Base-by-base conservation (phyloP, 2,113 vertebrate genomes). In the Pedionomus torquatus region DNA sequence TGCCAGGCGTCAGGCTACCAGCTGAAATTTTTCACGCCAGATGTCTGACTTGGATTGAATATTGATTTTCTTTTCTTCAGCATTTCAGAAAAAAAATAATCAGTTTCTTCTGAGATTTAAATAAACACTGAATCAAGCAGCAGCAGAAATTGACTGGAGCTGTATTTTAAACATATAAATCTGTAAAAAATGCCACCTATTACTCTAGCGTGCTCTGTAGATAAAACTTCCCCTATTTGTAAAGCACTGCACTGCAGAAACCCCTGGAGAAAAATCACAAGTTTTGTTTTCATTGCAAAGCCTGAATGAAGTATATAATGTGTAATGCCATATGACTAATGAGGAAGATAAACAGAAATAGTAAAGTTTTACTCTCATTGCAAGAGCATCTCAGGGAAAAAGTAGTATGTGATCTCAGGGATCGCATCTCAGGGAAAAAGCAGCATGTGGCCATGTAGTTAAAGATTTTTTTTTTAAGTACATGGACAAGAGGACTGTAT, bases 31-130 rank as follows among this genome's bases (percentile, higher is more conserved):
- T 97, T 95, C 83, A 91, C 5, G 3, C 13, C 61, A 57, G 35
- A 61, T 95, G 54, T 89, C 89, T 95, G 83, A 79, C 57, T 96
- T 78, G 79, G 69, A 93, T 82, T 90, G 77, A 84, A 91, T 94
- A 93, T 82, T 82, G 92, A 94, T 96, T 95, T 96, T 85, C 24
- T 70, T 88, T 70, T 66, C 69, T 90, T 88, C 75, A 52, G 48
- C 46, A 55, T 76, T 90, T 92, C 64, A 78, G 68, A 9, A 57
- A 89, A 90, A 89, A 46, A 25, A 82, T 9, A 63, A 83, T 69
- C 44, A 52, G 33, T 55, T 90, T 1, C 25, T 89, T 82, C 65
- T 79, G 35, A 81, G 48, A 78, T 91, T 92, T 89, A 28, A 1
- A 2, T 78, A 92, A 87, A 55, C 33, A 35, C 31, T 44, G 55